Evolutionary conservation across 2,797 vertebrate genomes (phyloP).

Genomic region (Alcedo atthis): DNA sequence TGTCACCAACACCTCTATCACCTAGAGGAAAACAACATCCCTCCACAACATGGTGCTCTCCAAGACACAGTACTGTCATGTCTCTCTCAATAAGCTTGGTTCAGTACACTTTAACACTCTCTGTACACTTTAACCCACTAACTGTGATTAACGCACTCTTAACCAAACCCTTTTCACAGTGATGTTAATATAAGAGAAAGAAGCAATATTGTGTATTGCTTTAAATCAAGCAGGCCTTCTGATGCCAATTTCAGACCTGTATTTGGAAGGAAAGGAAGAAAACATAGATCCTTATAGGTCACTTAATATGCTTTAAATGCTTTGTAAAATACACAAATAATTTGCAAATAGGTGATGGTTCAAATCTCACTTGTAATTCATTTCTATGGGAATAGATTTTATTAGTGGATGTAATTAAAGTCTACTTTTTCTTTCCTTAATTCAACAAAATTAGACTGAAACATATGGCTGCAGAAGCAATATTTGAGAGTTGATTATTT

Average conservation of each 20-base stretch:
- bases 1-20: constrained; percentile 68
- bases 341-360: constrained; percentile 35
- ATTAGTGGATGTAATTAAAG: not conserved
- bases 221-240: not conserved
- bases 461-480: not conserved
- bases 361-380: not conserved
- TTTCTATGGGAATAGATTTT: constrained; percentile 33
- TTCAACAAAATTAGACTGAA: constrained; percentile 25
- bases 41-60: constrained; percentile 44
- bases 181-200: not conserved
- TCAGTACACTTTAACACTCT: constrained; percentile 66
- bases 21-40: constrained; percentile 62
- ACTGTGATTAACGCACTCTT: constrained; percentile 40
- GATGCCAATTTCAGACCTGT: not conserved
- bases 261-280: not conserved
- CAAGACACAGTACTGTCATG: constrained; percentile 63
- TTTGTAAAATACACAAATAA: not conserved
- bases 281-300: not conserved
- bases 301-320: not conserved
- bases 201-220: not conserved
- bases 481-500: not conserved
- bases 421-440: constrained; percentile 39
- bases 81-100: constrained; percentile 70
- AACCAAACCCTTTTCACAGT: not conserved
- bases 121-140: constrained; percentile 37